phyloP scores from a whole-genome alignment of 2,888 invertebrate genomes.

The Torymus aiolomorphi region DNA sequence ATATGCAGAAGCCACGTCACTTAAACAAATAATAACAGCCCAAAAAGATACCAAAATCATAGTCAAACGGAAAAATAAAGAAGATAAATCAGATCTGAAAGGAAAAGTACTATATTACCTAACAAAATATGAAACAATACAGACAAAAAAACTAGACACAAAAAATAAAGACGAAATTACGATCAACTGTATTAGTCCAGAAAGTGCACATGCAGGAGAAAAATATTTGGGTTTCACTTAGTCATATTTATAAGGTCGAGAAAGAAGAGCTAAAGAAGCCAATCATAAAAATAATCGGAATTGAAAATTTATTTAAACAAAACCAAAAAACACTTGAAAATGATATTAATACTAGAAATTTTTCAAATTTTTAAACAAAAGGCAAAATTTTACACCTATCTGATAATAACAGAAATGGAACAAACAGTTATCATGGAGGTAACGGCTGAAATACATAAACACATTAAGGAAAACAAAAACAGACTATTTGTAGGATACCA shows the following conservation, averaged over 20 bases:
- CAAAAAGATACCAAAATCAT: no score
- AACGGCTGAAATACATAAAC: no score
- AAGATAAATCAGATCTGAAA: neutral
- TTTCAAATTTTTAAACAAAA: no score
- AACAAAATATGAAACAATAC: slow-evolving; percentile 23
- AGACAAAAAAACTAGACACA: slow-evolving; percentile 23
- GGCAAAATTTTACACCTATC: neutral
- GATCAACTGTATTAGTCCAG: neutral
- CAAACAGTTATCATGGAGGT: no score
- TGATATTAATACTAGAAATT: slow-evolving; percentile 2
- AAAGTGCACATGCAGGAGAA: neutral
- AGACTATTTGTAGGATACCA: no score
- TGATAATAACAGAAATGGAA: neutral
- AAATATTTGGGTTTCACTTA: neutral
- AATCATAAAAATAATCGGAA: neutral
- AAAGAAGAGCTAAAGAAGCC: neutral
- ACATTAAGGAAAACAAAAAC: no score
- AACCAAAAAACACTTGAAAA: neutral
- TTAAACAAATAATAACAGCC: neutral
- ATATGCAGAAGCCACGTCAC: neutral
- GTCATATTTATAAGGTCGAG: neutral
- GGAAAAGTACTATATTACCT: slow-evolving; percentile 19
- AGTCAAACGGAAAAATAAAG: neutral
- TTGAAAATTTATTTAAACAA: neutral
- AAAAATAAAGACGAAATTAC: slow-evolving; percentile 2